Evolutionary conservation across 2,113 vertebrate genomes (phyloP).

Genomic region (Struthio camelus): DNA sequence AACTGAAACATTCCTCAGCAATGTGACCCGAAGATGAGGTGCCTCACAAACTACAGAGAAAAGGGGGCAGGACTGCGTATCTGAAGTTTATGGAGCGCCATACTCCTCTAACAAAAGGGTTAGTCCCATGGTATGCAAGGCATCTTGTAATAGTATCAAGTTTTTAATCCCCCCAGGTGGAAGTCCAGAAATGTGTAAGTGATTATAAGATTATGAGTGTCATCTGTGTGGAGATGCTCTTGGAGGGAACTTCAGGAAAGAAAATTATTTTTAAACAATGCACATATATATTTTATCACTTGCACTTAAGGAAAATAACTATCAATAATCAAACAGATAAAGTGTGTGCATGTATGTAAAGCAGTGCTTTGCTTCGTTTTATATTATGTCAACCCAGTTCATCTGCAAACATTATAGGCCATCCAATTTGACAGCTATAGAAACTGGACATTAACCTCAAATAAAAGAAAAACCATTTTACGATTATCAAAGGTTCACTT

Average conservation of each 20-base stretch:
- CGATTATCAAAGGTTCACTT: neutral
- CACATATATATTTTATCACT: neutral
- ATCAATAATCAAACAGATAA: neutral
- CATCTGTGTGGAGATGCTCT: fast-evolving
- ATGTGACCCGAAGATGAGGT: neutral
- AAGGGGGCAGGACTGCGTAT: neutral
- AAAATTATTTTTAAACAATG: no score
- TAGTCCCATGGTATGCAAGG: neutral
- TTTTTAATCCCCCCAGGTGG: neutral
- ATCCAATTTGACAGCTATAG: neutral
- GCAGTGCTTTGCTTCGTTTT: neutral
- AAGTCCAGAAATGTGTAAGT: neutral
- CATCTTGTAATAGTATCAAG: neutral
- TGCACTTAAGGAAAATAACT: neutral
- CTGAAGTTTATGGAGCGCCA: neutral
- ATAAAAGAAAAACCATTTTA: neutral
- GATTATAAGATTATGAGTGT: neutral
- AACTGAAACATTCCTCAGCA: neutral
- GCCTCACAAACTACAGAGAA: neutral
- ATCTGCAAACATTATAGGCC: neutral
- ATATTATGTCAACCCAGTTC: neutral
- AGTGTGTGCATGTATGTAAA: neutral
- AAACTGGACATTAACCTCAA: neutral
- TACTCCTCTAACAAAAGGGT: neutral
- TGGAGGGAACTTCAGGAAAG: neutral